Conservation (phyloP, 2,113 vertebrate species). For the Willisornis vidua region DNA sequence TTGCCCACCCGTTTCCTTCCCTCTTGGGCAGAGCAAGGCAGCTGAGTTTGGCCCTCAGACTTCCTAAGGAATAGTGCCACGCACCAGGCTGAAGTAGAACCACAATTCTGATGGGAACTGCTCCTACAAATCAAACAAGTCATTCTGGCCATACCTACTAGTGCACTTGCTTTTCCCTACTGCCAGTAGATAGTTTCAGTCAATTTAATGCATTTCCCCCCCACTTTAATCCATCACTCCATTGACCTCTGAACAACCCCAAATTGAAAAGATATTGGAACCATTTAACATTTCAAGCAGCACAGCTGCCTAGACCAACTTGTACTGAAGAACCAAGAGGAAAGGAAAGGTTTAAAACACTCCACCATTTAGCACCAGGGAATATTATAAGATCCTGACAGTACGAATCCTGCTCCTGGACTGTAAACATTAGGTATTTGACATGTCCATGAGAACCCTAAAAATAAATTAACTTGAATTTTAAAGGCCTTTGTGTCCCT, state of each 20-base stretch:
- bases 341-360: slow-evolving; percentile 5
- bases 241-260: not conserved
- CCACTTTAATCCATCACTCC: not conserved
- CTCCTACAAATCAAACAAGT: not conserved
- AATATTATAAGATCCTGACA: not conserved
- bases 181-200: not conserved
- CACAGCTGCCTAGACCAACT: not conserved
- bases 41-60: not conserved
- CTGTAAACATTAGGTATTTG: not conserved
- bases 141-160: not conserved
- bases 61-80: not conserved
- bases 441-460: not conserved
- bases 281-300: not conserved
- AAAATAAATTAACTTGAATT: slow-evolving; percentile 38
- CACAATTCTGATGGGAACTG: not conserved
- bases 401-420: not conserved
- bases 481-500: not conserved
- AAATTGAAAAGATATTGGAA: not conserved
- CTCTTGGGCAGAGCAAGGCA: not conserved
- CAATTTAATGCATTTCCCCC: not conserved
- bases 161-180: not conserved
- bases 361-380: not conserved
- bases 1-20: not conserved
- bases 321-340: not conserved
- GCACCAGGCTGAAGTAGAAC: not conserved